Evolutionary conservation across 1,140 invertebrate genomes (phyloP).

Genomic region (Brachionus calyciflorus): DNA sequence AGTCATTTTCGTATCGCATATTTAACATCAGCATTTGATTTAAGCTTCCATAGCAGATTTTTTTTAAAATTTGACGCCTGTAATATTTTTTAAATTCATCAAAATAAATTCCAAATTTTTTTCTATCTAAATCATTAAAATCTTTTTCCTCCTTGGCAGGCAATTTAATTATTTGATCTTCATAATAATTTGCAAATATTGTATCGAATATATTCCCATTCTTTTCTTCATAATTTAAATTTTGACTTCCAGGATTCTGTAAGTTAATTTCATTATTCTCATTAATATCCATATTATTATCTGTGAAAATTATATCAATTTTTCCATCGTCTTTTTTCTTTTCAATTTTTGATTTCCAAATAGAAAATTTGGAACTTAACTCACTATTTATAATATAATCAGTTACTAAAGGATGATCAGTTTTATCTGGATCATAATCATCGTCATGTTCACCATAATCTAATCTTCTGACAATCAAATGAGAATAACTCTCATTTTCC

Average conservation of each 20-base stretch:
- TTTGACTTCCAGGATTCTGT: too few species aligned
- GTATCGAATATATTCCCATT: too few species aligned
- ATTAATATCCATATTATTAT: not conserved
- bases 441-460: not conserved
- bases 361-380: not conserved
- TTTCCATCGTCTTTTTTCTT: not conserved
- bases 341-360: not conserved
- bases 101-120: too few species aligned
- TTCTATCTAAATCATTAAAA: too few species aligned
- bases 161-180: too few species aligned
- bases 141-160: too few species aligned
- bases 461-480: not conserved
- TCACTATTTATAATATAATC: too few species aligned
- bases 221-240: not conserved
- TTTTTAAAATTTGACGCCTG: not conserved
- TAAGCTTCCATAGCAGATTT: not conserved
- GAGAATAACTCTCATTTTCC: not conserved
- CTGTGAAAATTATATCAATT: not conserved
- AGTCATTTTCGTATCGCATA: not conserved
- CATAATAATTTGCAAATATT: too few species aligned
- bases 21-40: not conserved
- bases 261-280: not conserved
- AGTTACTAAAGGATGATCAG: constrained; percentile 1
- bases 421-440: not conserved
- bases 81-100: constrained; percentile 5